A percentile compares a stretch with the other conserved stretches of the same genome.
These are phyloP conservation scores for Caerostris extrusa DNA, from an alignment of 1,140 invertebrate genomes.

Conservation along the genomic window DNA sequence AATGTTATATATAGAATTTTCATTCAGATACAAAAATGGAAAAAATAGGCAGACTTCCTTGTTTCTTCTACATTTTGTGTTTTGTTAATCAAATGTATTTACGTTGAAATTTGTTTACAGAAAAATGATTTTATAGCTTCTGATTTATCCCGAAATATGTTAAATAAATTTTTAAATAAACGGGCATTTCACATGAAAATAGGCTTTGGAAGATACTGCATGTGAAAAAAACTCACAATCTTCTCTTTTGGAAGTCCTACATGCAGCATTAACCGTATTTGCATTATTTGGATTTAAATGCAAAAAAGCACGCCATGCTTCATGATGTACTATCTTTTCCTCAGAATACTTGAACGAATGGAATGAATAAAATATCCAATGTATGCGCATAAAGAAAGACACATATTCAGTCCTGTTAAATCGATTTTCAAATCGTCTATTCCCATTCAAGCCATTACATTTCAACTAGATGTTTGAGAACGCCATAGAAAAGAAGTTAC, in stretches of 20 bases:
- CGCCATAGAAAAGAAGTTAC: neutral
- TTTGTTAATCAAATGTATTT: too few species aligned
- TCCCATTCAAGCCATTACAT: neutral
- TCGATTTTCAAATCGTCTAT: neutral
- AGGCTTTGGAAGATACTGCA: neutral
- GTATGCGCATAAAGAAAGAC: neutral
- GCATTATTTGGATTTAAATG: constrained; percentile 5
- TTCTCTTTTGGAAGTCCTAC: neutral
- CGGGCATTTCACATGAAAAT: too few species aligned
- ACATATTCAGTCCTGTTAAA: neutral
- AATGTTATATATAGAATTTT: too few species aligned
- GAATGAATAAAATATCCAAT: constrained; percentile 19
- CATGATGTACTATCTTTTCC: neutral
- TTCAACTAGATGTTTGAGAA: neutral
- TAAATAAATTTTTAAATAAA: neutral
- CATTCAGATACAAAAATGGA: too few species aligned
- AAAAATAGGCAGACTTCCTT: too few species aligned
- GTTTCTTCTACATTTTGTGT: too few species aligned
- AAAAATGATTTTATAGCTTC: too few species aligned
- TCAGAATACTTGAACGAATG: neutral
- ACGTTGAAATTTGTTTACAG: too few species aligned
- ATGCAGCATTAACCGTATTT: constrained; percentile 12
- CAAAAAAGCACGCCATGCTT: neutral
- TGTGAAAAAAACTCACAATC: neutral
- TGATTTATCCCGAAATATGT: neutral